A percentile compares a stretch with the other conserved stretches of the same genome.
Conservation (phyloP, 2,113 vertebrate species). For the Trematomus loennbergii region DNA sequence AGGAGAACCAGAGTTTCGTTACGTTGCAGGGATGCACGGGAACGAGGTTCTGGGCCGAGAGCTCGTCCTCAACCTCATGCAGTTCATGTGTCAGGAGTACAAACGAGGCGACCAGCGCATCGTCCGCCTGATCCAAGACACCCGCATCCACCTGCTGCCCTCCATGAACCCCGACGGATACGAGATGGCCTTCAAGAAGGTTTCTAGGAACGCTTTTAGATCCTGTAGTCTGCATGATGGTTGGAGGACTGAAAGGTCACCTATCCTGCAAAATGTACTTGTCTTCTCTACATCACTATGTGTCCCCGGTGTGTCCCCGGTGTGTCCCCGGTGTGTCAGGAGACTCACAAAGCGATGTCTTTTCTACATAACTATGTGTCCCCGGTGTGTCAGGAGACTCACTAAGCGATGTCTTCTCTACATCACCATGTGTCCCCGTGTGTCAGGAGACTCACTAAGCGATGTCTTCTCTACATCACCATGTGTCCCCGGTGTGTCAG, state of each 20-base stretch:
- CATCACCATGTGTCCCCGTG: too few species aligned
- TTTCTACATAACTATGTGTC: too few species aligned
- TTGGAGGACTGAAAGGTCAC: neutral
- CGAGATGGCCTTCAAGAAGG: constrained; percentile 92
- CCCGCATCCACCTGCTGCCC: constrained; percentile 94
- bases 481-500: too few species aligned
- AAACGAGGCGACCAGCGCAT: constrained; percentile 88
- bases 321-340: too few species aligned
- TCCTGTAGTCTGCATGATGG: neutral
- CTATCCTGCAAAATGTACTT: too few species aligned
- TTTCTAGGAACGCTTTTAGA: constrained; percentile 42
- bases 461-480: too few species aligned
- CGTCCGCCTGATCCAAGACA: constrained; percentile 88
- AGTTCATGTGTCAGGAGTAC: constrained; percentile 94
- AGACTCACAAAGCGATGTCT: too few species aligned
- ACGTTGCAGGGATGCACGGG: constrained; percentile 93
- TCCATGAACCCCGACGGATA: constrained; percentile 96
- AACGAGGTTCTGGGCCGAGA: constrained; percentile 93
- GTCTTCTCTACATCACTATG: too few species aligned
- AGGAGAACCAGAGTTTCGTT: constrained; percentile 96
- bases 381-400: too few species aligned
- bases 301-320: too few species aligned
- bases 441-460: too few species aligned
- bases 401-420: too few species aligned
- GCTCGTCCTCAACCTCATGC: constrained; percentile 92